These are phyloP conservation scores for Leucosticte australis DNA, from an alignment of 2,113 vertebrate species.

Conservation along the genomic window DNA sequence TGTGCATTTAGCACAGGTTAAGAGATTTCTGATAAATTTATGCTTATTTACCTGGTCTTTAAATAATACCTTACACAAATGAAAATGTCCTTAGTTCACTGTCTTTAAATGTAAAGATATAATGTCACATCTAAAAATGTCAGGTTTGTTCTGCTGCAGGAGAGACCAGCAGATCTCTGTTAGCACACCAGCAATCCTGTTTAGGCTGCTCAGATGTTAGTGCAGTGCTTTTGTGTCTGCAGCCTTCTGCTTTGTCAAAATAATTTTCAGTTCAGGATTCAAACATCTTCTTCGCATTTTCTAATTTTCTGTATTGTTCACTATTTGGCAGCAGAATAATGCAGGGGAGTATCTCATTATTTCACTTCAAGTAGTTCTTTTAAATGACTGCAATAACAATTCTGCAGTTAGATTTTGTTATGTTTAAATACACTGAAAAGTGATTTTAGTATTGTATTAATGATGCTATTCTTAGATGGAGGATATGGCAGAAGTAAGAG, in stretches of 20 bases:
- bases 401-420: not conserved
- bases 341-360: not conserved
- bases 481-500: not conserved
- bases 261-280: not conserved
- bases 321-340: not conserved
- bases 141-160: not conserved
- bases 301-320: not conserved
- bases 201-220: not conserved
- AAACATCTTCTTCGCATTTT: not conserved
- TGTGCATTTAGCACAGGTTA: not conserved
- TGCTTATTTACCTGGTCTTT: not conserved
- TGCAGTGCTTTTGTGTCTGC: not conserved
- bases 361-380: not conserved
- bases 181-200: not conserved
- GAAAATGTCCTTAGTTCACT: not conserved
- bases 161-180: not conserved
- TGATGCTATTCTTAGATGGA: not conserved
- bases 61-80: not conserved
- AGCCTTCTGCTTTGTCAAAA: constrained; percentile 2
- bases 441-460: not conserved
- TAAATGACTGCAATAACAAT: not conserved
- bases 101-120: not conserved
- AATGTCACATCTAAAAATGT: not conserved
- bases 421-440: not conserved
- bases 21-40: not conserved